Conservation (phyloP, 2,113 vertebrate genomes). For the Sprattus sprattus region DNA sequence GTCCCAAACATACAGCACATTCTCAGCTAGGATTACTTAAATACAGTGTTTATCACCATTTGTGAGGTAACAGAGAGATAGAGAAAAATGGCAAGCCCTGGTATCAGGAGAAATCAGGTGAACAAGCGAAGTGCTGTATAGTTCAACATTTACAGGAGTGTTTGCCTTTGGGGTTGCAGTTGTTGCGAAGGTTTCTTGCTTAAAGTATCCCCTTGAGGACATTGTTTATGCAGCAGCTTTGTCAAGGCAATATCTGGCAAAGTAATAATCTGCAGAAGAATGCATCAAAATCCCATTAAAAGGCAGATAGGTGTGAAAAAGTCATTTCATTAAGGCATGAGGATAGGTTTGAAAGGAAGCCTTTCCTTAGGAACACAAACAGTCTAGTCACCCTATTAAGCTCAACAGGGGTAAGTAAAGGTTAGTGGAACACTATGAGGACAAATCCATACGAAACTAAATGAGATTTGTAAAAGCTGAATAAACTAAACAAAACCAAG, state of each 20-base stretch:
- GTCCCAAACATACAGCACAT: not conserved
- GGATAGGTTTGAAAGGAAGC: not conserved
- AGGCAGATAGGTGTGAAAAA: slow-evolving; percentile 10
- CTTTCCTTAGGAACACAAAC: not conserved
- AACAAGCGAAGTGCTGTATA: not conserved
- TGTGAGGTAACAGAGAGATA: not conserved
- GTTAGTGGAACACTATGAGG: not conserved
- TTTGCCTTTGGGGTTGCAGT: not conserved
- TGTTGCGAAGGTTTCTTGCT: not conserved
- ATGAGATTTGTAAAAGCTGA: not conserved
- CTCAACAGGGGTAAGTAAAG: not conserved
- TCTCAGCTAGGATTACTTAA: not conserved
- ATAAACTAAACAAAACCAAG: not conserved
- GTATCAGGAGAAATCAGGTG: not conserved
- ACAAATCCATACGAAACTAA: not conserved
- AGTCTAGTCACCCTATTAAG: not conserved
- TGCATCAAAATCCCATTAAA: slow-evolving; percentile 15
- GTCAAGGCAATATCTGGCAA: not conserved
- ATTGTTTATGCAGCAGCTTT: not conserved
- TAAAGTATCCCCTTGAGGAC: not conserved
- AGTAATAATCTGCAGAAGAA: not conserved
- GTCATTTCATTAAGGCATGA: not conserved
- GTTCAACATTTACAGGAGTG: not conserved
- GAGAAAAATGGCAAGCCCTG: not conserved
- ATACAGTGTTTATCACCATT: not conserved